phyloP scores from a whole-genome alignment of 1,140 invertebrate species.

The Dendroctonus ponderosae region DNA sequence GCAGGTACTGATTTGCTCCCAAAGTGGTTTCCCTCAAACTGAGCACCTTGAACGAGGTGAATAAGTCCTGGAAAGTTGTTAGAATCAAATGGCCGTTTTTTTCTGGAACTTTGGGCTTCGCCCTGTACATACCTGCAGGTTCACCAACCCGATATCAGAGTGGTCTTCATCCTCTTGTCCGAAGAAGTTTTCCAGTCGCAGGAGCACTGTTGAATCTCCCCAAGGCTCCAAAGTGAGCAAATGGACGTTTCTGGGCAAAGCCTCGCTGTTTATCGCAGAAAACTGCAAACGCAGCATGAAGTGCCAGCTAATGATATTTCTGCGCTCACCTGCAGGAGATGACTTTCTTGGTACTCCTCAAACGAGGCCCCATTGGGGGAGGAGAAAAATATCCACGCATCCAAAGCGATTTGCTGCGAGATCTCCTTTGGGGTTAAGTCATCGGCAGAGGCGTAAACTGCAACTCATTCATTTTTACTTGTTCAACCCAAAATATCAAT shows the following conservation, averaged over 20 bases:
- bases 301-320: not conserved
- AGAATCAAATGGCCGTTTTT: not conserved
- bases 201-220: constrained; percentile 55
- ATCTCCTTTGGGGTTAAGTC: constrained; percentile 5
- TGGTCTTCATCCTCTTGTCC: constrained; percentile 57
- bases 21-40: constrained; percentile 37
- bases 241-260: constrained; percentile 66
- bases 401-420: constrained; percentile 5
- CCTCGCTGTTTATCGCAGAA: constrained; percentile 51
- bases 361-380: constrained; percentile 2
- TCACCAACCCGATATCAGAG: not conserved
- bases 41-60: constrained; percentile 33
- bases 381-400: constrained; percentile 8
- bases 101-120: not conserved
- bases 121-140: not conserved
- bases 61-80: constrained; percentile 27
- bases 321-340: constrained; percentile 2
- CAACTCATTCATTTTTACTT: too few relatives aligned
- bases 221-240: constrained; percentile 72
- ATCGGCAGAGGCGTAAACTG: not conserved
- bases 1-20: constrained; percentile 35
- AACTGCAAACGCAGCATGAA: not conserved
- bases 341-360: constrained; percentile 3
- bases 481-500: too few relatives aligned
- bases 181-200: constrained; percentile 74